Conservation (phyloP, 2,113 vertebrate species). For the Choloepus hoffmanni region DNA sequence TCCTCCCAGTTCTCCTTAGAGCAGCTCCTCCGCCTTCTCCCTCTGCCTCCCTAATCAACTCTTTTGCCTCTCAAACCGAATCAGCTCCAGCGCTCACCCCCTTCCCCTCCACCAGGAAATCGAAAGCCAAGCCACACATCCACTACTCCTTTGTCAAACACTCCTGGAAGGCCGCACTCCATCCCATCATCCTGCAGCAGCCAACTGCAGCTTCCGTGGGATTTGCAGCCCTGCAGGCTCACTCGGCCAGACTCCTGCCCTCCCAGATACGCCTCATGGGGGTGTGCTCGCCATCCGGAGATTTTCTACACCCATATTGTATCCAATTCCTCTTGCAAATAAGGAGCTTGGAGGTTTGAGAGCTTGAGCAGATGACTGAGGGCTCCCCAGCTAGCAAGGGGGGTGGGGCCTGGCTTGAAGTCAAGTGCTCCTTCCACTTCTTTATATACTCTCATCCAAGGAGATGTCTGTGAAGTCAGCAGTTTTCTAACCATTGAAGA, state of each 20-base stretch:
- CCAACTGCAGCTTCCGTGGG: accelerated
- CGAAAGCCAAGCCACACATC: neutral
- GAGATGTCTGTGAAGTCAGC: neutral
- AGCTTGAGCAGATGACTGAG: neutral
- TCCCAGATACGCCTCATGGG: neutral
- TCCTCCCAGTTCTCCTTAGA: neutral
- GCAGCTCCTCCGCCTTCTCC: neutral
- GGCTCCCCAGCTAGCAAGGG: neutral
- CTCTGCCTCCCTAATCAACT: neutral
- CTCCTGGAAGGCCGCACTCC: neutral
- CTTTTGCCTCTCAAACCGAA: neutral
- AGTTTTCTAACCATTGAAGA: neutral
- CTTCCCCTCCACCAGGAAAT: neutral
- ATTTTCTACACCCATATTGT: neutral
- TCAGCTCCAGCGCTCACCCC: neutral
- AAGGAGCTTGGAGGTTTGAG: neutral
- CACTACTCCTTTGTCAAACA: neutral
- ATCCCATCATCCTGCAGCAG: neutral
- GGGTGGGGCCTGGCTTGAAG: neutral
- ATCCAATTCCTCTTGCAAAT: neutral
- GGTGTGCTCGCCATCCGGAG: no score
- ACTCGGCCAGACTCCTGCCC: neutral
- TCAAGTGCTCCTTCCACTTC: neutral
- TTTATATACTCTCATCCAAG: neutral
- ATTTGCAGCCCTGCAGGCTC: no score